phyloP scores from a whole-genome alignment of 1,140 invertebrate species.

The Phenacoccus solenopsis region DNA sequence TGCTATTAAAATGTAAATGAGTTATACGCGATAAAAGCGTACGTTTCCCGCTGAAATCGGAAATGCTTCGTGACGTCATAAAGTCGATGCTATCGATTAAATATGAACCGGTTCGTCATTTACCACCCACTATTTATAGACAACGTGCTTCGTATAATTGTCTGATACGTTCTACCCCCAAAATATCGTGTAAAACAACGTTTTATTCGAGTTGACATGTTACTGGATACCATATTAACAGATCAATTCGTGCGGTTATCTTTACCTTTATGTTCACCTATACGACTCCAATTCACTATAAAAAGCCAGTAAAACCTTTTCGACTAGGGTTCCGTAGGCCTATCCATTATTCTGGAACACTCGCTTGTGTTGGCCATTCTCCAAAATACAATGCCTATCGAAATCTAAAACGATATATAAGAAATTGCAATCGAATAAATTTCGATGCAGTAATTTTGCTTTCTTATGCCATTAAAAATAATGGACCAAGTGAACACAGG shows the following conservation, averaged over 20 bases:
- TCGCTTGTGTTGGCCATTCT: too few relatives aligned
- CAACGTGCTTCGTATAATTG: neutral
- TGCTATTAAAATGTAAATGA: neutral
- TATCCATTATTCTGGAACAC: too few relatives aligned
- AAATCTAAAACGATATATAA: too few relatives aligned
- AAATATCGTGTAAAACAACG: neutral
- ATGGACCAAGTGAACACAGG: neutral
- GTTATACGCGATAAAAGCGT: neutral
- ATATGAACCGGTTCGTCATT: neutral
- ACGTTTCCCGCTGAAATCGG: neutral
- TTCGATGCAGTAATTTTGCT: too few relatives aligned
- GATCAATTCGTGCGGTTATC: neutral
- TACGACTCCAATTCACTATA: neutral
- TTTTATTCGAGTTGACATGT: neutral
- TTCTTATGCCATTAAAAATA: neutral
- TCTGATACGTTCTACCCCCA: neutral
- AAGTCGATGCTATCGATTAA: neutral
- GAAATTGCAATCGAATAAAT: too few relatives aligned
- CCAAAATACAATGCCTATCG: too few relatives aligned
- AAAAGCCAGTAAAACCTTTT: neutral
- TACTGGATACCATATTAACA: neutral
- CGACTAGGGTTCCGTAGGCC: too few relatives aligned
- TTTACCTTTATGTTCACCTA: neutral
- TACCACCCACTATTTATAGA: neutral
- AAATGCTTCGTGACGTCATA: conserved; percentile 1